Evolutionary conservation across 2,113 vertebrate genomes (phyloP), one percentile per base, ranked within the genome.

Genomic region (Archocentrus centrarchus): DNA sequence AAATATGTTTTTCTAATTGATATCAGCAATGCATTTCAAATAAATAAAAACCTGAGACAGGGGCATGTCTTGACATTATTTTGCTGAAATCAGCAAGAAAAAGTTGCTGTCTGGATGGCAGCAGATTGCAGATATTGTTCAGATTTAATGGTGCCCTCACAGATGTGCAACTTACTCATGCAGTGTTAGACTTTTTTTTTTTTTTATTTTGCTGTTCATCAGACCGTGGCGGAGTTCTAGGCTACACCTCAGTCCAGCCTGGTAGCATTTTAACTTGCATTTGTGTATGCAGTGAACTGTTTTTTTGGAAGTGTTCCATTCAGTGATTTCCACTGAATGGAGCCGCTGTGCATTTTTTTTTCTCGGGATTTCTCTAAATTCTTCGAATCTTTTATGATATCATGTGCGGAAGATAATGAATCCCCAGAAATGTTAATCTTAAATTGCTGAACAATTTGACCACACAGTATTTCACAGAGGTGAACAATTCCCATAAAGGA

Each of bases 231-330:
- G 20, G 53, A 55, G 68, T 50, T 55, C 66, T 55, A 27, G 24
- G 1, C 27, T 73, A 55, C 68, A 73, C 47, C 47, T 73, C 68
- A 73, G 44, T 47, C 66, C 44, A 73, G 27, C 68, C 47, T 73
- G 27, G 68, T 73, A 73, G 68, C 68, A 73, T 73, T 73, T 73
- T 73, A 73, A 73, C 68, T 73, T 73, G 68, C 18, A 73, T 73
- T 32, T 73, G 68, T 55, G 47, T 53, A 73, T 35, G 47, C 18
- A 73, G 47, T 55, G 47, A 50, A 73, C 55, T 73, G 68, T 1
- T 73, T 73, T 55, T 55, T 55, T 55, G 44, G 27, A 73, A 73
- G 68, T n/a, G 68, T 73, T 73, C 68, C 47, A 55, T 0, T 73
- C 4, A 2, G 17, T 73, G 68, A 55, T 73, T 73, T 73, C 68